Percentiles rank a stretch among this genome's conserved stretches.
Evolutionary conservation across 1,140 invertebrate species (phyloP).

Genomic region (Samia ricini): DNA sequence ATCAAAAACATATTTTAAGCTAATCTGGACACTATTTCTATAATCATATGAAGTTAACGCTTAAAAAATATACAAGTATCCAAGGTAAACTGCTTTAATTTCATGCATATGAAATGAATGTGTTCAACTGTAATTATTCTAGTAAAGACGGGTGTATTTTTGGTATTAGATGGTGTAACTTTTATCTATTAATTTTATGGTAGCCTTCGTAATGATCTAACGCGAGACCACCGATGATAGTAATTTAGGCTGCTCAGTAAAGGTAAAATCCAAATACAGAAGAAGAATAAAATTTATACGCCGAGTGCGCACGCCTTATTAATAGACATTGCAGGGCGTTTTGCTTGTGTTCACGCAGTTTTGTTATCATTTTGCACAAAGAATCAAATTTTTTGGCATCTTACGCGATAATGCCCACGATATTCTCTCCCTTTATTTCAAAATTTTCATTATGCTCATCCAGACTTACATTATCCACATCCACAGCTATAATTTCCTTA

Average conservation of each 20-base stretch:
- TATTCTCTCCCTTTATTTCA: not conserved
- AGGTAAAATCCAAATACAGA: not conserved
- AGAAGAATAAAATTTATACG: not conserved
- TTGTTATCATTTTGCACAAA: too few species aligned
- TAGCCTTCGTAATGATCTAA: slow-evolving; percentile 43
- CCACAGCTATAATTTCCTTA: slow-evolving; percentile 26
- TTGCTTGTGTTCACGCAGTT: too few species aligned
- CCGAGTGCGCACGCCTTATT: too few species aligned
- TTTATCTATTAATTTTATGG: slow-evolving; percentile 59
- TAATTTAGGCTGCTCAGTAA: not conserved
- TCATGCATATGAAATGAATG: slow-evolving; percentile 37
- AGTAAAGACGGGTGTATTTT: slow-evolving; percentile 46
- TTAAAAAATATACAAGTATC: slow-evolving; percentile 1
- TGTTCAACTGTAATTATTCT: slow-evolving; percentile 56
- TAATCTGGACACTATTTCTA: not conserved
- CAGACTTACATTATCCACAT: not conserved
- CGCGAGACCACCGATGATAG: not conserved
- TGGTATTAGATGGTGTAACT: slow-evolving; percentile 51
- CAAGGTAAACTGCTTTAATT: slow-evolving; percentile 25
- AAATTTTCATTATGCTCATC: not conserved
- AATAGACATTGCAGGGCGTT: too few species aligned
- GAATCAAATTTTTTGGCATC: not conserved
- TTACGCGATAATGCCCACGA: not conserved
- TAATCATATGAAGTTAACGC: not conserved
- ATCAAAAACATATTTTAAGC: slow-evolving; percentile 2